Conservation (phyloP, 2,113 vertebrate genomes). For the Upupa epops region DNA sequence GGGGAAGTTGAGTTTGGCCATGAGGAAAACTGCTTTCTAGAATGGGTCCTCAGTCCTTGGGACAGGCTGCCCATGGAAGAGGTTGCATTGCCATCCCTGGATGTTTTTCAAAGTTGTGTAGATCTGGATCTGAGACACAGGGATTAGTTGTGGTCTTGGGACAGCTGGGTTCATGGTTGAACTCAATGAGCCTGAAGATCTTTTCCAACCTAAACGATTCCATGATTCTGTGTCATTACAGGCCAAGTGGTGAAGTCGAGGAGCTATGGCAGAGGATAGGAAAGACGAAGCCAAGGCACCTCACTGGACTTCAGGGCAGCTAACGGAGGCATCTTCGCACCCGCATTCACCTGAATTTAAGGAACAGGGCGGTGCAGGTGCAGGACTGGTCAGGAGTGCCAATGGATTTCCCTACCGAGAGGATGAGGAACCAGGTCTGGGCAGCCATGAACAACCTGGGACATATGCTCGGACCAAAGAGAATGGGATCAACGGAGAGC, state of each 20-base stretch:
- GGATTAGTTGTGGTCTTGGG: too few species aligned
- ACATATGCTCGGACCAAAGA: slow-evolving; percentile 84
- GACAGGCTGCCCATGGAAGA: too few species aligned
- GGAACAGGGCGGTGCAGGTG: slow-evolving; percentile 77
- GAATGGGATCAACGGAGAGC: slow-evolving; percentile 94
- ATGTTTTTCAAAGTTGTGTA: too few species aligned
- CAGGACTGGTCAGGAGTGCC: slow-evolving; percentile 82
- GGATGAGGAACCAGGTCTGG: slow-evolving; percentile 83
- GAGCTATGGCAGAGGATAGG: slow-evolving; percentile 91
- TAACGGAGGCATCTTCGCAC: slow-evolving; percentile 75
- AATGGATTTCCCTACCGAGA: slow-evolving; percentile 88
- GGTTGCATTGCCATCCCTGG: too few species aligned
- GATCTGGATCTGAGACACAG: too few species aligned
- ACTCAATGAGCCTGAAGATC: too few species aligned
- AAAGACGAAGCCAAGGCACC: slow-evolving; percentile 89
- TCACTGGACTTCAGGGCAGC: slow-evolving; percentile 89
- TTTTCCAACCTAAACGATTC: too few species aligned
- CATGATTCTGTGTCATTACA: slow-evolving; percentile 18
- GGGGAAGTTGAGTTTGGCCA: too few species aligned
- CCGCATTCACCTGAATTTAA: slow-evolving; percentile 80
- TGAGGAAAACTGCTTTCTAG: too few species aligned
- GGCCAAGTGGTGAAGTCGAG: slow-evolving; percentile 40
- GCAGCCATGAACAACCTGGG: slow-evolving; percentile 69
- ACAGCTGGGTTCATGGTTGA: too few species aligned
- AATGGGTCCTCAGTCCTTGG: too few species aligned